phyloP scores from a whole-genome alignment of 2,888 invertebrate genomes.

The Idaea biselata region DNA sequence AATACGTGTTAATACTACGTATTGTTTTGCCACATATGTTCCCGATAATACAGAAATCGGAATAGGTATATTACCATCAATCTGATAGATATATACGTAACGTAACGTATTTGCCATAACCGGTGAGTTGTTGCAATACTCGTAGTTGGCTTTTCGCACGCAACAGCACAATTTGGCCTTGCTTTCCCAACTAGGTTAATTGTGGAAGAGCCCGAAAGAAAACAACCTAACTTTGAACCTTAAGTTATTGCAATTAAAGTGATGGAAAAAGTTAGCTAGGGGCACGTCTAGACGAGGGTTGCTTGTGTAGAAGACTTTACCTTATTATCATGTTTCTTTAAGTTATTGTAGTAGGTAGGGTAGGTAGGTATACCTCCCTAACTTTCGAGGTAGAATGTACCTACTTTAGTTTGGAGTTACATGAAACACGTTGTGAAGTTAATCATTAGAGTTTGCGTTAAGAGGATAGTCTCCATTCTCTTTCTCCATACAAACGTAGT shows the following conservation, averaged over 20 bases:
- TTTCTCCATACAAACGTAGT: too few species aligned
- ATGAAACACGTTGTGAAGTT: neutral
- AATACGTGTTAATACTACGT: neutral
- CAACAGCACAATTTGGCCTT: slow-evolving; percentile 38
- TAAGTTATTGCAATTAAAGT: neutral
- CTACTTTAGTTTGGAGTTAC: neutral
- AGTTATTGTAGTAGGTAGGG: slow-evolving; percentile 3
- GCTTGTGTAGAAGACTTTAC: slow-evolving; percentile 11
- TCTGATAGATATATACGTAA: neutral
- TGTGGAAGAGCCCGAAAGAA: slow-evolving; percentile 7
- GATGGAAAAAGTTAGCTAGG: slow-evolving; percentile 12
- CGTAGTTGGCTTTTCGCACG: slow-evolving; percentile 31
- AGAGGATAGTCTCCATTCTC: too few species aligned
- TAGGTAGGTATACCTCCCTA: neutral
- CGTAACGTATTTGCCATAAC: neutral
- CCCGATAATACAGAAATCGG: neutral
- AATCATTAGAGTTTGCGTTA: neutral
- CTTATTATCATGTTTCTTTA: slow-evolving; percentile 9
- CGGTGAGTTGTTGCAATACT: slow-evolving; percentile 13
- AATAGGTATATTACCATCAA: neutral
- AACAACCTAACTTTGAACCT: neutral
- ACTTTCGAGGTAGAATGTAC: neutral
- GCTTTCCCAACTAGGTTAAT: slow-evolving; percentile 31
- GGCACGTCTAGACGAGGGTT: slow-evolving; percentile 20
- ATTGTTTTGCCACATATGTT: neutral